Percentiles rank a stretch among this genome's conserved stretches.
Conservation (phyloP, 1,140 invertebrate genomes). For the Chlorops oryzae region DNA sequence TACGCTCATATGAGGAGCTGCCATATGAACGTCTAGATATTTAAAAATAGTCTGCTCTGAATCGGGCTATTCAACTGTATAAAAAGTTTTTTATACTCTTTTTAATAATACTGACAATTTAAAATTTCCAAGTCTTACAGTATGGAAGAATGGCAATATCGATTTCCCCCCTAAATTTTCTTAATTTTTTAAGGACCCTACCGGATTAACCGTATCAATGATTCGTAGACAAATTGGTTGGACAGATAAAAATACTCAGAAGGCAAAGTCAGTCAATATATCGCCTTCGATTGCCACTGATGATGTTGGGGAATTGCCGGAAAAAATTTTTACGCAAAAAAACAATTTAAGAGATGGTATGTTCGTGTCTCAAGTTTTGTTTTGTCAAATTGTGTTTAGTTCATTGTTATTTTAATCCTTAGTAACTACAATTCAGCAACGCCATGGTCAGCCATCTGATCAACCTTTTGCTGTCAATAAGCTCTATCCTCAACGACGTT, state of each 20-base stretch:
- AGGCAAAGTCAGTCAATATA: slow-evolving; percentile 48
- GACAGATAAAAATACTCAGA: slow-evolving; percentile 52
- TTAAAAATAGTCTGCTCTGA: no score
- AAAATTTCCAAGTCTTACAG: no score
- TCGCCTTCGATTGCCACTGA: slow-evolving; percentile 63
- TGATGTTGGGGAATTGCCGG: slow-evolving; percentile 68
- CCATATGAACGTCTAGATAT: no score
- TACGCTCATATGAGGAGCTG: neutral
- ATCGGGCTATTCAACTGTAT: no score
- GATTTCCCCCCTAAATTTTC: no score
- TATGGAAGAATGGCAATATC: no score
- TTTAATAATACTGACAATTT: no score
- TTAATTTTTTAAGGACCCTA: slow-evolving; percentile 64
- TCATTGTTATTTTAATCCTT: no score
- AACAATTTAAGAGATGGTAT: slow-evolving; percentile 71
- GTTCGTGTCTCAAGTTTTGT: no score
- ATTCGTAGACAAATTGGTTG: slow-evolving; percentile 64
- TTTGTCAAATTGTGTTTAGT: slow-evolving; percentile 1
- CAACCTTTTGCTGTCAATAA: slow-evolving; percentile 68
- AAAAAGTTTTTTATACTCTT: no score
- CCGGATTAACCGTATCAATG: slow-evolving; percentile 76
- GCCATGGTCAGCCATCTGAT: slow-evolving; percentile 72
- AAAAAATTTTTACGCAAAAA: slow-evolving; percentile 67
- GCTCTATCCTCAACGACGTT: slow-evolving; percentile 79
- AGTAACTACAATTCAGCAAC: slow-evolving; percentile 79